Base-by-base conservation (phyloP, 2,797 vertebrate species). In the Pseudochirops corinnae region DNA sequence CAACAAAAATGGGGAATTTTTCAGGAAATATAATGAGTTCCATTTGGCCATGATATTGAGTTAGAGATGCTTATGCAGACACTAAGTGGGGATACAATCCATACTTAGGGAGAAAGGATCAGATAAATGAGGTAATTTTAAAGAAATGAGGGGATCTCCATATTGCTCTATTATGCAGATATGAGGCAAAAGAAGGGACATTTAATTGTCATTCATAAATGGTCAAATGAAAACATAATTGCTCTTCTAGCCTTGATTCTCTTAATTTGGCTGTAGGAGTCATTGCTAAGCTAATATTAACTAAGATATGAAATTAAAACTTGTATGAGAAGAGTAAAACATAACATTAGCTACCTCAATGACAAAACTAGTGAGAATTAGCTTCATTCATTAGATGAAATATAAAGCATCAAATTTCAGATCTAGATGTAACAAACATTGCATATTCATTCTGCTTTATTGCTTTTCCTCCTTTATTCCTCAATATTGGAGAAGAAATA, bases 271-370 rank as follows among this genome's bases (percentile, higher is more conserved):
- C 53, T 55, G 52, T 24, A 91, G 16, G 31, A 91, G 52, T 55
- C 90, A 55, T 55, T 91, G 52, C 50, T 31, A 55, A 52, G 16
- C 90, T 29, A 91, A 52, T 90, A 90, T 67, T 29, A 92, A 93
- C 33, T 58, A 87, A 92, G 92, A 90, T 9, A 90, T 62, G 94
- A 96, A 96, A 91, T 7, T 93, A 24, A 57, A 67, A 97, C 94
- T 95, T 95, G 13, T 55, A 33, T 55, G 28, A 91, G 46, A 91
- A 46, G 12, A 93, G 55, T 93, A 96, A 94, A 94, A 60, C 11
- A 92, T 95, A 93, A 93, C 10, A 94, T 53, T 90, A 87, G 92
- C 18, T 95, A 31, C 3, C 93, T 95, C n/a, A 95, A 57, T 58
- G 93, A 92, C n/a, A 56, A 91, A 92, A 93, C 90, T 24, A 95